Evolutionary conservation across 2,888 invertebrate species (phyloP).

Genomic region (Cantharis flavilabris): DNA sequence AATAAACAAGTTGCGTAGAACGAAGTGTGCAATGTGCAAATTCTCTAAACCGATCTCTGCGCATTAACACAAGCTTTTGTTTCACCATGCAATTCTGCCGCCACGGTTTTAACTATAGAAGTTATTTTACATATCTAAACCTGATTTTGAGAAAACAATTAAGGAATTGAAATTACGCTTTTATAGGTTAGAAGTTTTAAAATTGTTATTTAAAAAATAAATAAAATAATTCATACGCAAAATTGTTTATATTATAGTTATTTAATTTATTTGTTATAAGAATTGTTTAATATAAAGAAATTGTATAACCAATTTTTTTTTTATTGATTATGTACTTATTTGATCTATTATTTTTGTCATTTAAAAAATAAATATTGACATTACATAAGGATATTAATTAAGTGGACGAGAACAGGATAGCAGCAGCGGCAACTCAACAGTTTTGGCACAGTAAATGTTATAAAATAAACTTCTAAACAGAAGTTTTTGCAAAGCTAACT

Average conservation of each 20-base stretch:
- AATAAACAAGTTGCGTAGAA: no score
- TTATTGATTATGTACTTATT: not conserved
- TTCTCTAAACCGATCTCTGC: not conserved
- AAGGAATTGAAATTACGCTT: not conserved
- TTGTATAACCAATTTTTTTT: not conserved
- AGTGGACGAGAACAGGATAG: no score
- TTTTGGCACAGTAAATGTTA: no score
- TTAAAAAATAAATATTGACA: not conserved
- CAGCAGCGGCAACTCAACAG: no score
- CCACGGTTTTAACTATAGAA: not conserved
- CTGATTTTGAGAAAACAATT: not conserved
- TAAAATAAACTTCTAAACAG: no score
- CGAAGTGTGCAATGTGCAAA: no score
- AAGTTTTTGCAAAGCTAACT: no score
- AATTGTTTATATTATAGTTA: not conserved
- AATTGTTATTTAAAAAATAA: not conserved
- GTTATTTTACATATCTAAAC: not conserved
- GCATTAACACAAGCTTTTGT: no score
- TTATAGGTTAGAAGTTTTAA: not conserved
- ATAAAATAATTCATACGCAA: not conserved
- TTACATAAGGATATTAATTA: not conserved
- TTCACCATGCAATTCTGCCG: not conserved
- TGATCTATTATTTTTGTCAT: not conserved
- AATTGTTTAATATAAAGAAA: not conserved
- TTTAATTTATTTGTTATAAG: not conserved